Conservation (phyloP, 2,113 vertebrate genomes). For the Hydrochoerus hydrochaeris region DNA sequence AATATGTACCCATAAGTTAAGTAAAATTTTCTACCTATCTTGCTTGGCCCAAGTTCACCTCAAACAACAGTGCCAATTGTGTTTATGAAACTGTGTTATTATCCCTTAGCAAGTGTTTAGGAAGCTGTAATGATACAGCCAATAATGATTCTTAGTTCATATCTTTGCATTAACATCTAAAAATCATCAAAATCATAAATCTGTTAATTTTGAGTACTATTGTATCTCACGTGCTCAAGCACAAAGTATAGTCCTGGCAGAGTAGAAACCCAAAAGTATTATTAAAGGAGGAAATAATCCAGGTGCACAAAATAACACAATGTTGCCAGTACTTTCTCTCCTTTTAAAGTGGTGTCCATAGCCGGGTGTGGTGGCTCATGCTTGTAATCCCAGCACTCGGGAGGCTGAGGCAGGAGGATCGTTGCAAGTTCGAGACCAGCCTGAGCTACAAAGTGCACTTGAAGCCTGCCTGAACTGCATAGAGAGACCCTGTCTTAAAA, state of each 20-base stretch:
- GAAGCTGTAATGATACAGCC: neutral
- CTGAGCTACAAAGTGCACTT: too few relatives aligned
- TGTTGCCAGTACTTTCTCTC: neutral
- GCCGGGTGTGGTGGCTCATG: too few relatives aligned
- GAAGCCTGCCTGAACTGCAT: too few relatives aligned
- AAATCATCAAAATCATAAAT: neutral
- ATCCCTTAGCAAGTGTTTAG: neutral
- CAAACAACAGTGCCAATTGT: neutral
- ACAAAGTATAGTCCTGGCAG: neutral
- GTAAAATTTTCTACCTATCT: neutral
- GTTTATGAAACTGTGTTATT: fast-evolving
- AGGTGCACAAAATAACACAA: neutral
- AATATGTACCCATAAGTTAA: neutral
- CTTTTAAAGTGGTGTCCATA: neutral
- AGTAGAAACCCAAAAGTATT: neutral
- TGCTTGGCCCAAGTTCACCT: neutral
- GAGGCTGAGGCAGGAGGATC: too few relatives aligned
- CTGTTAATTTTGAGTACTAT: neutral
- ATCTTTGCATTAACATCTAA: neutral
- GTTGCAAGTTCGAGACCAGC: too few relatives aligned
- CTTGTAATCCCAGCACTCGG: too few relatives aligned
- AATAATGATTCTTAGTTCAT: neutral
- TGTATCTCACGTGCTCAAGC: neutral
- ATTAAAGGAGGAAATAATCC: neutral
- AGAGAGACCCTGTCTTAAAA: too few relatives aligned